Base-by-base conservation (phyloP, 1,140 invertebrate genomes). In the Eufriesea mexicana region DNA sequence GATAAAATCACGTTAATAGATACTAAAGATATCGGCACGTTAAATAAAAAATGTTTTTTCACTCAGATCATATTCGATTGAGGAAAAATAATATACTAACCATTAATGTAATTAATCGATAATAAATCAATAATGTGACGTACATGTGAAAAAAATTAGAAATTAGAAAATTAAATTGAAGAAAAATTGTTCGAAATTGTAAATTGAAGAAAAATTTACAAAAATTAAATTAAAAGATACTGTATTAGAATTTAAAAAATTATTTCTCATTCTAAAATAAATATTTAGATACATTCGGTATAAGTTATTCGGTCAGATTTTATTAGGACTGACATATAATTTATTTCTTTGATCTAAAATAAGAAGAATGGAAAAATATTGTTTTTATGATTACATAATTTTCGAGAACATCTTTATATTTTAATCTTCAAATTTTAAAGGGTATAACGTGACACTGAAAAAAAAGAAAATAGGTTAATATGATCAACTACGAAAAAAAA, bases 391-490 rank as follows among this genome's bases (percentile, higher is more conserved):
- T 76, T 62, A 62, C 35, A 49, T 76, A 62, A 76, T 49, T 42
- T 54, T 47, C 10, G 14, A 45, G n/a, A 14, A 49, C 14, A 59
- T 23, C 35, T 51, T 67, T 82, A 10, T n/a, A 23, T 54, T 67
- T 0, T 16, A 75, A 49, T 49, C 51, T 49, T 35, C 7, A 7
- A 76, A 67, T 67, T 76, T 5, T 12, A 51, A 68, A 66, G 16
- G 23, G 25, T 49, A 76, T 23, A 67, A 25, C 25, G 12, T 82
- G 51, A 76, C 10, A 20, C 0, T 2, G 12, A 55, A 49, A 75
- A 74, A 5, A 20, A 71, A n/a, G 47, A 75, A 82, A 82, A 82
- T 67, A 49, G 72, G 23, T 64, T 82, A 76, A 67, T 67, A 67
- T 10, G 28, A 67, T 45, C 45, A 45, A 49, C 25, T 12, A 9